phyloP scores from a whole-genome alignment of 2,797 vertebrate genomes.

The Coreius guichenoti region DNA sequence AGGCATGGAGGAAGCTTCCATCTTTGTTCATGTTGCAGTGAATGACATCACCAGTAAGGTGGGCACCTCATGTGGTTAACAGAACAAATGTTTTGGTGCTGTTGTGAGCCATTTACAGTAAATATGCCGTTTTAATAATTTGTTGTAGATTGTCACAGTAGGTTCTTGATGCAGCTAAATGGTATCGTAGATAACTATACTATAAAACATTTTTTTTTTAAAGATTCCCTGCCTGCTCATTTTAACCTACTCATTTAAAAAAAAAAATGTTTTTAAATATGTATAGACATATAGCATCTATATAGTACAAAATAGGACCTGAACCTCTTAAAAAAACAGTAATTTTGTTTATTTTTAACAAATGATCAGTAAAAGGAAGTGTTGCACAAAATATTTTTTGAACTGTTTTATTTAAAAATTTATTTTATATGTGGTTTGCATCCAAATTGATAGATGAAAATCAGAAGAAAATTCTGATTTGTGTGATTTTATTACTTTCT shows the following conservation, averaged over 20 bases:
- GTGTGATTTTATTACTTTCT: not conserved
- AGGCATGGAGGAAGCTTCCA: constrained; percentile 97
- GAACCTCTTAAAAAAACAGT: not conserved
- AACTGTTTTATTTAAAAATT: not conserved
- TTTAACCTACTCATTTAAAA: not conserved
- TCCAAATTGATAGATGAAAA: not conserved
- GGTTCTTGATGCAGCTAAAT: not conserved
- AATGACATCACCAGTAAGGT: constrained; percentile 99
- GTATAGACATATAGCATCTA: not conserved
- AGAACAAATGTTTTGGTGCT: not conserved
- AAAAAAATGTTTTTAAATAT: not conserved
- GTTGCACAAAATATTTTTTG: not conserved
- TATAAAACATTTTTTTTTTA: too few species aligned
- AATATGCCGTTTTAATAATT: not conserved
- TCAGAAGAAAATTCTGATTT: not conserved
- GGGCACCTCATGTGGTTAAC: constrained; percentile 67
- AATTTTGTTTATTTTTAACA: not conserved
- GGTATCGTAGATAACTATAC: not conserved
- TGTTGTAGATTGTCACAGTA: not conserved
- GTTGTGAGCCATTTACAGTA: not conserved
- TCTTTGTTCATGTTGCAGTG: constrained; percentile 95
- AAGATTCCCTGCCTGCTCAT: not conserved
- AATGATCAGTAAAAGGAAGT: not conserved
- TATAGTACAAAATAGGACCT: not conserved
- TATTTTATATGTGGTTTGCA: not conserved